Conservation (phyloP, 2,797 vertebrate genomes). For the Scolopax bukidnonensis region DNA sequence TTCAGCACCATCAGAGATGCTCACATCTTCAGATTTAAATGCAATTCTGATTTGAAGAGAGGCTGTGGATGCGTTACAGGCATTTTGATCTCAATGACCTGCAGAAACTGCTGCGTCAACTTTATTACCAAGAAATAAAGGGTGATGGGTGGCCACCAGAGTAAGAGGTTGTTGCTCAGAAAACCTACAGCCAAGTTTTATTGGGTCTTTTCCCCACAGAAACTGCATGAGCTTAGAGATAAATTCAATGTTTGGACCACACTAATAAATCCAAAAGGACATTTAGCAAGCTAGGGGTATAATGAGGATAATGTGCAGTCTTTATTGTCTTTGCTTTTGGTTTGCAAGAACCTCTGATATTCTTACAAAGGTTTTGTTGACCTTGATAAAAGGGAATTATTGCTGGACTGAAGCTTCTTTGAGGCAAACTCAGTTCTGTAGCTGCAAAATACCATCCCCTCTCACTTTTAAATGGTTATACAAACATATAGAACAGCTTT, state of each 20-base stretch:
- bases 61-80: not conserved
- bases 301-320: not conserved
- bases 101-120: not conserved
- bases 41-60: not conserved
- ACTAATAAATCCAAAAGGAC: not conserved
- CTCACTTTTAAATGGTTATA: not conserved
- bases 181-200: not conserved
- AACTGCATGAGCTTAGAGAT: accelerated
- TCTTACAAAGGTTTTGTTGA: not conserved
- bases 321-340: not conserved
- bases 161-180: not conserved
- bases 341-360: not conserved
- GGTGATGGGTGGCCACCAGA: not conserved
- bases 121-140: not conserved
- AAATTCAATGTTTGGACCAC: not conserved
- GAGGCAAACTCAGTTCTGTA: not conserved
- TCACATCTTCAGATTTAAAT: not conserved
- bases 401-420: not conserved
- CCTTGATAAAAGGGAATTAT: not conserved
- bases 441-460: not conserved
- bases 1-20: not conserved
- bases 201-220: not conserved
- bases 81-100: not conserved
- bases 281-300: not conserved
- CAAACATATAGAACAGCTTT: not conserved